Conservation (phyloP, 2,888 invertebrate genomes). For the Lycia hirtaria region DNA sequence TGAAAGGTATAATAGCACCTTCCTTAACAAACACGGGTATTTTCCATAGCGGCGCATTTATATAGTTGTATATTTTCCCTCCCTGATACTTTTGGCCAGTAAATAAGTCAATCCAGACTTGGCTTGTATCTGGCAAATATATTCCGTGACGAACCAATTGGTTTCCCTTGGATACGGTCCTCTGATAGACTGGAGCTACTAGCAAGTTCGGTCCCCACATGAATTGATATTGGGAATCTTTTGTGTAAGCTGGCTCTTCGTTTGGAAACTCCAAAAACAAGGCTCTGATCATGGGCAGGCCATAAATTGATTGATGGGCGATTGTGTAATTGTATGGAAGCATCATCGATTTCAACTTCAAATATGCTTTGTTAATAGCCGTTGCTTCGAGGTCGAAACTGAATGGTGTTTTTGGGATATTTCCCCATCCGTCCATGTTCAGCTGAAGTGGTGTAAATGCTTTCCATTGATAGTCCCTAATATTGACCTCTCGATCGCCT, state of each 20-base stretch:
- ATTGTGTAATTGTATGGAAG: constrained; percentile 78
- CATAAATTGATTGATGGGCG: constrained; percentile 62
- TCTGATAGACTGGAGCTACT: constrained; percentile 71
- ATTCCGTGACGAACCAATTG: constrained; percentile 61
- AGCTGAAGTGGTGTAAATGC: constrained; percentile 76
- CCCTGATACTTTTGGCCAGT: constrained; percentile 75
- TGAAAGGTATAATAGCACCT: constrained; percentile 76
- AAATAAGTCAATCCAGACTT: constrained; percentile 75
- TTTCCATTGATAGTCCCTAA: constrained; percentile 80
- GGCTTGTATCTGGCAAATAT: constrained; percentile 65
- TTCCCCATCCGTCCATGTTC: constrained; percentile 81
- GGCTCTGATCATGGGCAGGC: constrained; percentile 74
- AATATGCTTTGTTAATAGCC: constrained; percentile 71
- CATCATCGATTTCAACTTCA: constrained; percentile 75
- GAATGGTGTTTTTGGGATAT: constrained; percentile 71
- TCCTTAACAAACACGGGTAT: constrained; percentile 75
- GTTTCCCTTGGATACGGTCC: constrained; percentile 40
- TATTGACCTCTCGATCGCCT: constrained; percentile 62
- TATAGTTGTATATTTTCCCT: constrained; percentile 69
- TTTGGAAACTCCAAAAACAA: constrained; percentile 76
- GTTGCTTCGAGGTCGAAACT: constrained; percentile 66
- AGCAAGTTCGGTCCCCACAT: constrained; percentile 80
- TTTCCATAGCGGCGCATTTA: constrained; percentile 71
- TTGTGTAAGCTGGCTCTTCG: constrained; percentile 61
- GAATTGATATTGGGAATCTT: constrained; percentile 75